Evolutionary conservation across 92 coral and sea anemone genomes (phyloP), one percentile per base, ranked within the genome.

Genomic region (Parazoanthus swiftii): DNA sequence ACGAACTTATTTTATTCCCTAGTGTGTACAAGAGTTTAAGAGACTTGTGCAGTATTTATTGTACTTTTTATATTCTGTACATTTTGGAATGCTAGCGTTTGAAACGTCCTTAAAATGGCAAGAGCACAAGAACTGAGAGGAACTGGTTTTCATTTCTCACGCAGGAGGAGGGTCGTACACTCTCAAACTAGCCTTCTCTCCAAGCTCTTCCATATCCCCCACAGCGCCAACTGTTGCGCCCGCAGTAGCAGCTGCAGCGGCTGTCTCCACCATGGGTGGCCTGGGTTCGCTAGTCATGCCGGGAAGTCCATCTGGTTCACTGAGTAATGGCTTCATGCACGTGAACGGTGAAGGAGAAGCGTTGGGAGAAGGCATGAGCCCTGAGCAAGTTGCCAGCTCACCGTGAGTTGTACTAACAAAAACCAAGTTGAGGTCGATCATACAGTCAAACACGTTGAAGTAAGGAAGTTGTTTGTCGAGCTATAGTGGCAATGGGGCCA

Each of bases 161-260:
- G 36, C 72, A 97, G 99, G 99, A 0, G 99, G 99, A n/a, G 99
- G 99, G 21, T 97, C 99, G 33, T 97, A 94, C 85, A 97, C 99
- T 21, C 91, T 97, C 37, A 97, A 97, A 88, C 94, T 97, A 74
- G 99, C 99, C 18, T 97, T 97, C 85, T 97, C 99, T 21, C 99
- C 99, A 80, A 97, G 99, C 88, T 97, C 99, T 14, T 94, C 99
- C 0, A 97, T 97, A 43, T 95, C 99, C 16, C 99, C 99, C 3
- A 95, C 99, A 6, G 99, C 99, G 16, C 99, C 99, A 44, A 97
- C 99, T 58, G 99, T 97, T 70, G 99, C 99, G 89, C 99, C 99
- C 54, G 99, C 99, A 75, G 99, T 97, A 36, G 99, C 98, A 42
- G 99, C 99, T 16, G 99, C 99, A 86, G 99, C 99, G 79, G 98